Percentiles rank a stretch among this genome's conserved stretches.
These are phyloP conservation scores for Agelastica alni DNA, from an alignment of 2,888 invertebrate genomes.

Conservation along the genomic window DNA sequence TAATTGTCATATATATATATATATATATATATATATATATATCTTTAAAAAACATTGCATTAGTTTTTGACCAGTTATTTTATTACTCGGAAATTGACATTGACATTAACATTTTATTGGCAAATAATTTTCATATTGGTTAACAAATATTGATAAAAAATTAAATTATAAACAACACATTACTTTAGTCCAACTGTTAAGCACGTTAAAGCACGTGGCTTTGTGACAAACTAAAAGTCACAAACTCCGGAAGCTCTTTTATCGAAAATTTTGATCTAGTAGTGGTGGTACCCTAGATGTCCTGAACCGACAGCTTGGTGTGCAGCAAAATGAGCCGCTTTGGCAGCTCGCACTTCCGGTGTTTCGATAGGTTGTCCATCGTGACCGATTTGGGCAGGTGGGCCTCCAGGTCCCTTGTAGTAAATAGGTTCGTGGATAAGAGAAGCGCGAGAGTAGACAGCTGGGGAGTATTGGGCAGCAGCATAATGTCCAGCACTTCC, in stretches of 20 bases:
- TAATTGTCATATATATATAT: no score
- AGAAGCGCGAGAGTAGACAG: slow-evolving; percentile 37
- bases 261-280: slow-evolving; percentile 13
- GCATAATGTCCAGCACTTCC: slow-evolving; percentile 35
- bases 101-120: slow-evolving; percentile 17
- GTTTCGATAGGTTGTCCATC: slow-evolving; percentile 65
- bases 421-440: no score
- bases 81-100: no score
- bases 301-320: slow-evolving; percentile 51
- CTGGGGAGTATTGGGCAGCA: slow-evolving; percentile 48
- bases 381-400: slow-evolving; percentile 57
- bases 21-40: no score
- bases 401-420: slow-evolving; percentile 33
- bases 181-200: slow-evolving; percentile 13
- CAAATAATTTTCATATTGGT: slow-evolving; percentile 13
- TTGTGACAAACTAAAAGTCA: slow-evolving; percentile 10
- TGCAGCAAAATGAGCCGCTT: slow-evolving; percentile 50
- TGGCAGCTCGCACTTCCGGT: slow-evolving; percentile 50
- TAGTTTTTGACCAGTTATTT: no score
- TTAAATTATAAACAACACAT: slow-evolving; percentile 20
- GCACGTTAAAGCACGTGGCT: slow-evolving; percentile 17
- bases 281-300: slow-evolving; percentile 41
- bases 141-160: slow-evolving; percentile 14
- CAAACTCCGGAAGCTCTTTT: slow-evolving; percentile 21
- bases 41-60: no score